These are phyloP conservation scores for Xanthorhoe designata DNA, from an alignment of 2,888 invertebrate species.

Conservation along the genomic window DNA sequence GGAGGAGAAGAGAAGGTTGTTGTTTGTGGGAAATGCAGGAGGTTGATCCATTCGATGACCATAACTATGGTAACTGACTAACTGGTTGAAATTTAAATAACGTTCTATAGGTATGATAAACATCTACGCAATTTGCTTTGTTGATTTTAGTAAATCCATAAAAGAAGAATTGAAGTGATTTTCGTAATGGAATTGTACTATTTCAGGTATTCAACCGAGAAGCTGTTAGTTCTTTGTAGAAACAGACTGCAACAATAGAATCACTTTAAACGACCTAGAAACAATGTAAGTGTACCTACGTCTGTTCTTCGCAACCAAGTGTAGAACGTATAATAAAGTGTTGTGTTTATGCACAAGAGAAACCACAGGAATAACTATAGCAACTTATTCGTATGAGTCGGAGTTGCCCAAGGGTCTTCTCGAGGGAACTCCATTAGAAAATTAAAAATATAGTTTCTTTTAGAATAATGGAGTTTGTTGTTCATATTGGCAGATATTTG, in stretches of 20 bases:
- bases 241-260: neutral
- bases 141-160: no score
- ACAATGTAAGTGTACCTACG: neutral
- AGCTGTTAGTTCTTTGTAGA: neutral
- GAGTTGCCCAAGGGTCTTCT: slow-evolving; percentile 41
- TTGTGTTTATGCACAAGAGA: slow-evolving; percentile 3
- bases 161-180: no score
- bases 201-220: neutral
- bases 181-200: no score
- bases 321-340: neutral
- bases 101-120: no score
- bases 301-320: neutral
- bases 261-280: neutral
- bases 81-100: no score
- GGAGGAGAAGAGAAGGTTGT: neutral
- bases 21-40: neutral
- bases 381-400: slow-evolving; percentile 37
- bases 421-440: slow-evolving; percentile 59
- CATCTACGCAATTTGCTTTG: no score
- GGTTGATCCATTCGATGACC: no score
- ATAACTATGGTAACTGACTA: no score
- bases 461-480: slow-evolving; percentile 25
- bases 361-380: slow-evolving; percentile 21
- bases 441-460: slow-evolving; percentile 59
- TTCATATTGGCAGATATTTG: slow-evolving; percentile 47